Evolutionary conservation across 2,888 invertebrate genomes (phyloP).

Genomic region (Pachycephus smyrnensis): DNA sequence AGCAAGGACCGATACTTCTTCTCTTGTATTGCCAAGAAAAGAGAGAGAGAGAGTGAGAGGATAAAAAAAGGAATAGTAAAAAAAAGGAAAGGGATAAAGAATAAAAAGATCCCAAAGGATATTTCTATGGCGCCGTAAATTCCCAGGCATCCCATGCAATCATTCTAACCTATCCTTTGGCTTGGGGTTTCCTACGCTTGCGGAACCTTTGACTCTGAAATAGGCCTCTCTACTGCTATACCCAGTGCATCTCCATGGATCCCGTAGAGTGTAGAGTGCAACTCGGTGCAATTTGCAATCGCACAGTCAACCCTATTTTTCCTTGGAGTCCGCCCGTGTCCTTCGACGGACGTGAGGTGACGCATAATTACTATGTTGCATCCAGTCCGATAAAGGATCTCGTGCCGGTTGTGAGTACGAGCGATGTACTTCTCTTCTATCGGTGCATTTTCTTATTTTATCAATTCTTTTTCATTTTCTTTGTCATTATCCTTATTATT

Average conservation of each 20-base stretch:
- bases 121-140: slow-evolving; percentile 35
- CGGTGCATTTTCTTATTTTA: not conserved
- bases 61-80: not conserved
- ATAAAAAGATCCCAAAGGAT: slow-evolving; percentile 10
- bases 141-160: slow-evolving; percentile 40
- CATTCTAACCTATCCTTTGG: slow-evolving; percentile 40
- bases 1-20: not conserved
- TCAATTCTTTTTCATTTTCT: not conserved
- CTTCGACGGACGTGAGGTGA: slow-evolving; percentile 46
- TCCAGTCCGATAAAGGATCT: slow-evolving; percentile 3
- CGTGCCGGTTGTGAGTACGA: not conserved
- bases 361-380: slow-evolving; percentile 34
- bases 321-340: slow-evolving; percentile 21
- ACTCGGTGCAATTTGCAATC: slow-evolving; percentile 38
- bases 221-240: slow-evolving; percentile 17
- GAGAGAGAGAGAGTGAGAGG: not conserved
- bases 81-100: not conserved
- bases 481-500: not conserved
- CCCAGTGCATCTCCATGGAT: not conserved
- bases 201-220: slow-evolving; percentile 42
- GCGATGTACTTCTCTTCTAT: not conserved
- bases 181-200: slow-evolving; percentile 32
- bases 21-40: not conserved
- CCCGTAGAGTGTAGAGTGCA: slow-evolving; percentile 6
- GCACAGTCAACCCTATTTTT: slow-evolving; percentile 30